These are phyloP conservation scores for Tragelaphus strepsiceros DNA, from an alignment of 2,113 vertebrate species.

Conservation along the genomic window DNA sequence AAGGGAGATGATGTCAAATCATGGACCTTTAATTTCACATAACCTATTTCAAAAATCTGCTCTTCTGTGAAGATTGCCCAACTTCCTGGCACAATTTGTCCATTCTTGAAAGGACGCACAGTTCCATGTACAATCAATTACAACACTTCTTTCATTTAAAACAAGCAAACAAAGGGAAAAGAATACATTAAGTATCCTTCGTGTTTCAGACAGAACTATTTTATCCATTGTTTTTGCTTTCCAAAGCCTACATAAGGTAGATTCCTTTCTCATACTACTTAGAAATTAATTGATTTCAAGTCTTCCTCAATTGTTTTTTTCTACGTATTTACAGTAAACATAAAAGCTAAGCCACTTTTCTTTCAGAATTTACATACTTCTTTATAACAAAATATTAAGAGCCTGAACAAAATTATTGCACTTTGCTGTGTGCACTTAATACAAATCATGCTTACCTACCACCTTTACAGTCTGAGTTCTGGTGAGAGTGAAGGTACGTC, in stretches of 20 bases:
- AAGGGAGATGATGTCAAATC: not conserved
- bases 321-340: not conserved
- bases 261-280: not conserved
- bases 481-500: slow-evolving; percentile 82
- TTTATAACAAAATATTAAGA: not conserved
- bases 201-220: not conserved
- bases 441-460: slow-evolving; percentile 85
- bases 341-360: not conserved
- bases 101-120: not conserved
- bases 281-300: not conserved
- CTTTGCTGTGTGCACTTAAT: not conserved
- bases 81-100: not conserved
- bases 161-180: not conserved
- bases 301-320: not conserved
- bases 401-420: not conserved
- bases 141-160: not conserved
- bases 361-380: not conserved
- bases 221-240: not conserved
- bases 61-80: not conserved
- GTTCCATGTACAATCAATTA: not conserved
- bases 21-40: not conserved
- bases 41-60: not conserved
- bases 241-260: not conserved
- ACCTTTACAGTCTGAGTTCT: slow-evolving; percentile 85
- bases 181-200: not conserved